A percentile compares a stretch with the other conserved stretches of the same genome.
Conservation (phyloP, 2,797 vertebrate species). For the Anas flavirostris region DNA sequence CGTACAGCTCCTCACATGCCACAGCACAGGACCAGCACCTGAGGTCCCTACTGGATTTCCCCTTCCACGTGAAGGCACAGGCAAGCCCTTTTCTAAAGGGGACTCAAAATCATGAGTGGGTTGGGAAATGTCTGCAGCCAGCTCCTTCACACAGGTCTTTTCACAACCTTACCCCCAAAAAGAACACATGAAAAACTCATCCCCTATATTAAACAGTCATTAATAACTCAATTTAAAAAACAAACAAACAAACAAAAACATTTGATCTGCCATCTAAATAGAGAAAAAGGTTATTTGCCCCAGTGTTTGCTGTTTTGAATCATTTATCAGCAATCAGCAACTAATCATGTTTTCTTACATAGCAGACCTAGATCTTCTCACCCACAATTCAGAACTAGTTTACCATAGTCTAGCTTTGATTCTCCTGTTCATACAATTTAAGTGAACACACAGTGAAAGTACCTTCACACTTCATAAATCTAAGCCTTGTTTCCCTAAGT, state of each 20-base stretch:
- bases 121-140: not conserved
- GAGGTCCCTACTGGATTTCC: accelerated
- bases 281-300: not conserved
- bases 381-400: not conserved
- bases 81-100: not conserved
- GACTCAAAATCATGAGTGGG: not conserved
- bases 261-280: not conserved
- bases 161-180: not conserved
- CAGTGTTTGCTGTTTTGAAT: not conserved
- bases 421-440: not conserved
- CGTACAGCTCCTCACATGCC: accelerated
- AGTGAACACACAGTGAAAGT: not conserved
- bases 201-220: not conserved
- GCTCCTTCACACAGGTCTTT: not conserved
- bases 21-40: not conserved
- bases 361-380: not conserved
- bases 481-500: slow-evolving; percentile 7
- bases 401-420: not conserved
- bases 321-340: not conserved
- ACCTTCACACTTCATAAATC: not conserved
- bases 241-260: accelerated
- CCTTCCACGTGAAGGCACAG: accelerated
- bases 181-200: not conserved
- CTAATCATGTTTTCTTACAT: not conserved
- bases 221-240: not conserved